Percentiles rank a stretch among this genome's conserved stretches.
These are phyloP conservation scores for Burhinus bistriatus DNA, from an alignment of 2,113 vertebrate species.

Conservation along the genomic window DNA sequence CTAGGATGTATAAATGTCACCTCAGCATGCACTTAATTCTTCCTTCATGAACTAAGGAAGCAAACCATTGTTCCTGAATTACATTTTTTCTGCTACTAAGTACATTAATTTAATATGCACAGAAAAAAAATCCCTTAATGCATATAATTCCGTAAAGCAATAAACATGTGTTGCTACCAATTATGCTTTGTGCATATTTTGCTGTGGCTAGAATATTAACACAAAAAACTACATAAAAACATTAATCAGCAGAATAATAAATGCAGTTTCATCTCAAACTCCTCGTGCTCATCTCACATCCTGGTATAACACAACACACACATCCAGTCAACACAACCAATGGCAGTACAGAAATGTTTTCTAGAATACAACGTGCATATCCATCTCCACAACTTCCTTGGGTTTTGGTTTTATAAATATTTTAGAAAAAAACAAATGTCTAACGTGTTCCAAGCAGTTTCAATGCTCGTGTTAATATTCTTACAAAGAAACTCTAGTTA, in stretches of 20 bases:
- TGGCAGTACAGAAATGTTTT: background rate
- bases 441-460: background rate
- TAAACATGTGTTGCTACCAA: background rate
- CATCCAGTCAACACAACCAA: background rate
- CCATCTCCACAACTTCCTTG: background rate
- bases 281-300: background rate
- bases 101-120: background rate
- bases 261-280: background rate
- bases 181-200: background rate
- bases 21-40: constrained; percentile 7
- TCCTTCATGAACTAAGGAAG: background rate
- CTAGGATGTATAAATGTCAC: constrained; percentile 11
- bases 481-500: background rate
- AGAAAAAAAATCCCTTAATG: background rate
- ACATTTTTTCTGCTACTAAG: background rate
- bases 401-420: background rate
- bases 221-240: constrained; percentile 1
- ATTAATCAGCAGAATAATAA: constrained; percentile 17
- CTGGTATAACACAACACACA: background rate
- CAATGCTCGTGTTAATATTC: background rate
- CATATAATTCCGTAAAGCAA: background rate
- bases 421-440: background rate
- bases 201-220: background rate
- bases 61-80: background rate
- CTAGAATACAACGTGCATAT: background rate